These are phyloP conservation scores for Gryon sp. DNA, from an alignment of 1,140 invertebrate species.

Conservation along the genomic window DNA sequence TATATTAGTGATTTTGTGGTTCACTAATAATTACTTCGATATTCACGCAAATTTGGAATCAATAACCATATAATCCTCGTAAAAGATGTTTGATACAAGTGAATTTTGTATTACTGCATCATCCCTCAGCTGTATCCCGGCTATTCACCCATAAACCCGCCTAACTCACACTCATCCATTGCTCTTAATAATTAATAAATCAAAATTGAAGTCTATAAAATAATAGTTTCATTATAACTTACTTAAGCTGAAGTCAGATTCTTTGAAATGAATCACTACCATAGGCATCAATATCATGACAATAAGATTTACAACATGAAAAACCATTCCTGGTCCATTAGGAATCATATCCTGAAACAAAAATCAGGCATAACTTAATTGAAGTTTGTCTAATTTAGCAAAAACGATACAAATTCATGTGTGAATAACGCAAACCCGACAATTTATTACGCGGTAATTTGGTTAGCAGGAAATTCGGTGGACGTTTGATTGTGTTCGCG, in stretches of 20 bases:
- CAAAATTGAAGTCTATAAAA: no score
- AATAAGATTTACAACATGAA: conserved; percentile 88
- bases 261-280: conserved; percentile 87
- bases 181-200: no score
- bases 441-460: conserved; percentile 49
- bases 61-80: no score
- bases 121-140: no score
- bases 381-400: conserved; percentile 23
- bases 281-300: conserved; percentile 89
- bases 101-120: no score
- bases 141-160: no score
- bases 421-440: conserved; percentile 13
- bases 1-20: no score
- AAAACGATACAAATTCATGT: conserved; percentile 38
- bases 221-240: conserved; percentile 73
- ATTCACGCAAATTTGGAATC: no score
- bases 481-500: conserved; percentile 31
- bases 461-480: conserved; percentile 26
- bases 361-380: conserved; percentile 32
- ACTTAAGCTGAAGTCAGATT: conserved; percentile 89
- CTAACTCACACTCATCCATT: no score
- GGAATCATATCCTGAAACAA: conserved; percentile 86
- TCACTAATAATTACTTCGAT: no score
- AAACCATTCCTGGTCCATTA: conserved; percentile 84
- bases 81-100: no score